phyloP scores from a whole-genome alignment of 2,797 vertebrate species.

The Acanthopagrus latus region DNA sequence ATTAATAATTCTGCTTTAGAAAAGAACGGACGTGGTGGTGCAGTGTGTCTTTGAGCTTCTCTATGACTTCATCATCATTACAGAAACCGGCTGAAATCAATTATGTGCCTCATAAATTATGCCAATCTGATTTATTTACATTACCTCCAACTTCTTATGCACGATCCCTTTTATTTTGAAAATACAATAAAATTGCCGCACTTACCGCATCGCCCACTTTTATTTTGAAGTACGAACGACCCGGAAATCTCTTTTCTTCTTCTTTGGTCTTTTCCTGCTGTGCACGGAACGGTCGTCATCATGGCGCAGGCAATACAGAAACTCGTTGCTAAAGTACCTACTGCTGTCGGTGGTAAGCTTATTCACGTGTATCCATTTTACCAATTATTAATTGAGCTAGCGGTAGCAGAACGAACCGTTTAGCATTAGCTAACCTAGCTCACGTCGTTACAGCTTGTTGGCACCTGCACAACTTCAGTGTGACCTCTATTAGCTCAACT shows the following conservation, averaged over 20 bases:
- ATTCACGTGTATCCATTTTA: background rate
- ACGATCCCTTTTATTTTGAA: conserved; percentile 2
- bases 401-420: background rate
- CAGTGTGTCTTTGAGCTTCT: background rate
- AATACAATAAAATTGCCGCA: background rate
- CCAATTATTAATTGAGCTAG: background rate
- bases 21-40: no score
- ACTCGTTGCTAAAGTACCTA: conserved; percentile 85
- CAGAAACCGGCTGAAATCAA: background rate
- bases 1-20: no score
- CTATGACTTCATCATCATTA: background rate
- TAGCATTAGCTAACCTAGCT: fast-evolving
- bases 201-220: background rate
- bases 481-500: conserved; percentile 43
- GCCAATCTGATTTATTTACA: background rate
- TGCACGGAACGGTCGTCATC: background rate
- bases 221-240: conserved; percentile 53
- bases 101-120: background rate
- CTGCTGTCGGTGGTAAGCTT: conserved; percentile 86
- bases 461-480: background rate
- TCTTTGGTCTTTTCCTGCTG: background rate
- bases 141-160: no score
- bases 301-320: conserved; percentile 90
- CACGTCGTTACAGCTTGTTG: background rate
- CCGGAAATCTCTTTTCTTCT: conserved; percentile 44